Conservation (phyloP, 1,140 invertebrate genomes). For the Tribolium castaneum region DNA sequence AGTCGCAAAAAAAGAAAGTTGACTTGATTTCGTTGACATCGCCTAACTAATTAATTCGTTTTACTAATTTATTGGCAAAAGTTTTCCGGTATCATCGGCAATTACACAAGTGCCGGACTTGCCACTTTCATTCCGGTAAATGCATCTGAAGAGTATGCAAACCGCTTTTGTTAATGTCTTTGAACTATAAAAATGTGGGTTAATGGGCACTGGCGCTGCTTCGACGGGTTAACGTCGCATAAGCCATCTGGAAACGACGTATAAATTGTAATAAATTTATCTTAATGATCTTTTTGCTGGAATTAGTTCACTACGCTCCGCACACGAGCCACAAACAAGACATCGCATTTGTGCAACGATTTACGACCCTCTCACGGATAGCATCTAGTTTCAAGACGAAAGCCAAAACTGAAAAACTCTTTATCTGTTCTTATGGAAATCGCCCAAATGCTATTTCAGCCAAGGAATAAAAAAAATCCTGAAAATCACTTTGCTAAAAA, state of each 20-base stretch:
- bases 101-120: constrained; percentile 10
- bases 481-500: too few species aligned
- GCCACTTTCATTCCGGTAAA: constrained; percentile 1
- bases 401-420: too few species aligned
- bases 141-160: neutral
- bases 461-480: too few species aligned
- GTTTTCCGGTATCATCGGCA: constrained; percentile 28
- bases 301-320: neutral
- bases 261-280: neutral
- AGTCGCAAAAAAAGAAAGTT: constrained; percentile 22
- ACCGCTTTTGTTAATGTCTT: neutral
- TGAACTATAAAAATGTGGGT: neutral
- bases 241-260: neutral
- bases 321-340: neutral
- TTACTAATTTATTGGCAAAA: constrained; percentile 13
- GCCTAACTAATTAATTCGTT: constrained; percentile 28
- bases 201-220: neutral
- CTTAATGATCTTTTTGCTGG: neutral
- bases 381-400: too few species aligned
- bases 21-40: constrained; percentile 17
- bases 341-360: neutral
- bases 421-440: too few species aligned
- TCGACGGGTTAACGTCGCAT: neutral
- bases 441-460: too few species aligned
- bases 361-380: too few species aligned